Conservation (phyloP, 2,797 vertebrate species). For the Carcharodon carcharias region DNA sequence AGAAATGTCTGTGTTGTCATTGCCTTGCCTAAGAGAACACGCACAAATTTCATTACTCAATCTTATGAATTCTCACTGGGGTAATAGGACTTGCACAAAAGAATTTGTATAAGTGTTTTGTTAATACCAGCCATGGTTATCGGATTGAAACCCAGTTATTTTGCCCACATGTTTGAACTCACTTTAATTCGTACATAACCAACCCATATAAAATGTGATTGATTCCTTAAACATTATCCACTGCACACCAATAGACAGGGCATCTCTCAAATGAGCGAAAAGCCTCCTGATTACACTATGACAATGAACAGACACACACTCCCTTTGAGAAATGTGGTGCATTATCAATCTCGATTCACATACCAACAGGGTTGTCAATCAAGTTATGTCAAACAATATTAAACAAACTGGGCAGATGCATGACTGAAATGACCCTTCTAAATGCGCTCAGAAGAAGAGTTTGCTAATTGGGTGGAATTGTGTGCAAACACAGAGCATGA, state of each 20-base stretch:
- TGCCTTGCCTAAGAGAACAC: not conserved
- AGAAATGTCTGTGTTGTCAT: not conserved
- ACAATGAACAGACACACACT: constrained; percentile 41
- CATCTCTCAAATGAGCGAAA: constrained; percentile 21
- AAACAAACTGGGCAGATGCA: constrained; percentile 62
- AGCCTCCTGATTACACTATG: not conserved
- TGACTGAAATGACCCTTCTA: constrained; percentile 46
- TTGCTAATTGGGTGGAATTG: constrained; percentile 59
- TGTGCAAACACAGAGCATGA: constrained; percentile 63
- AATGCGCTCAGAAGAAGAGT: constrained; percentile 44
- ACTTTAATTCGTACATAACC: not conserved
- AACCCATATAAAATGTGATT: constrained; percentile 6
- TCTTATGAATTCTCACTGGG: not conserved
- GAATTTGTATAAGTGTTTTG: constrained; percentile 16
- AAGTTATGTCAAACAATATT: constrained; percentile 55
- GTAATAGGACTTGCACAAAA: not conserved
- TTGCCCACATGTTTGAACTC: not conserved
- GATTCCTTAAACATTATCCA: not conserved
- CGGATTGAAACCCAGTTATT: constrained; percentile 24
- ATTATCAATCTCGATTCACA: constrained; percentile 48
- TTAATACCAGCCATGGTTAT: constrained; percentile 10
- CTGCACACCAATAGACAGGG: not conserved
- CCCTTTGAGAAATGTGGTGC: constrained; percentile 47
- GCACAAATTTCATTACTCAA: no score
- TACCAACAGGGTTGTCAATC: constrained; percentile 60